Percentiles rank a stretch among this genome's conserved stretches.
Evolutionary conservation across 1,140 invertebrate genomes (phyloP).

Genomic region (Drosophila athabasca): DNA sequence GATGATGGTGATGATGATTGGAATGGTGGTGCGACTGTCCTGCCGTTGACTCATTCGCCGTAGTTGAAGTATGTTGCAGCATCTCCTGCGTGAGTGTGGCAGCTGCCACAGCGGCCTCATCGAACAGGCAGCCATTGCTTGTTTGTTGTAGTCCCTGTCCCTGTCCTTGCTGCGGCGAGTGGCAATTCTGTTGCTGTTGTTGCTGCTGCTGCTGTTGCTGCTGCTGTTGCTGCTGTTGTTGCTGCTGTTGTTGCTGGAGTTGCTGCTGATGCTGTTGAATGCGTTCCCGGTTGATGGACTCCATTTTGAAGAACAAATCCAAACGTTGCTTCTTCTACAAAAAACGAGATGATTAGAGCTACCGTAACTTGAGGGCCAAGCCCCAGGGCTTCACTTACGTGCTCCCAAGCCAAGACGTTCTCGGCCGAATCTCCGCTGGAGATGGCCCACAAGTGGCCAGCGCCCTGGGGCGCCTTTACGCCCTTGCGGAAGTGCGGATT

Average conservation of each 20-base stretch:
- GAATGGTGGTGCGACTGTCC: slow-evolving; percentile 19
- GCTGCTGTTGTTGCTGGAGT: slow-evolving; percentile 56
- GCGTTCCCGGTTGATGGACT: slow-evolving; percentile 76
- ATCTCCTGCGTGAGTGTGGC: slow-evolving; percentile 75
- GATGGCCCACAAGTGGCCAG: slow-evolving; percentile 94
- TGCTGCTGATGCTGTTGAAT: slow-evolving; percentile 70
- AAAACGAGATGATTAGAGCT: neutral
- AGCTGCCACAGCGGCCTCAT: slow-evolving; percentile 74
- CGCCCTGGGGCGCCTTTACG: slow-evolving; percentile 91
- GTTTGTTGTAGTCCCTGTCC: slow-evolving; percentile 36
- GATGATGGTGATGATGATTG: slow-evolving; percentile 38
- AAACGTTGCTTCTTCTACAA: slow-evolving; percentile 82
- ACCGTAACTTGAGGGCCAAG: too few relatives aligned
- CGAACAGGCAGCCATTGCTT: slow-evolving; percentile 54
- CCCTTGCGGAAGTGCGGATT: slow-evolving; percentile 95
- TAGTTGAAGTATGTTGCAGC: slow-evolving; percentile 43
- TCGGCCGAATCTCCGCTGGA: slow-evolving; percentile 86
- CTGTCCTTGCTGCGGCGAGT: slow-evolving; percentile 45
- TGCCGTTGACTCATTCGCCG: neutral
- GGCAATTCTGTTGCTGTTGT: slow-evolving; percentile 34
- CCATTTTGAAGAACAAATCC: slow-evolving; percentile 84
- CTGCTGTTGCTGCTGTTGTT: slow-evolving; percentile 56
- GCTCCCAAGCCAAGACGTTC: slow-evolving; percentile 82
- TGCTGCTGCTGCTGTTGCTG: slow-evolving; percentile 52
- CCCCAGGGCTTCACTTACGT: slow-evolving; percentile 58